Conservation (phyloP, 2,797 vertebrate species). For the Macroramphosus scolopax region DNA sequence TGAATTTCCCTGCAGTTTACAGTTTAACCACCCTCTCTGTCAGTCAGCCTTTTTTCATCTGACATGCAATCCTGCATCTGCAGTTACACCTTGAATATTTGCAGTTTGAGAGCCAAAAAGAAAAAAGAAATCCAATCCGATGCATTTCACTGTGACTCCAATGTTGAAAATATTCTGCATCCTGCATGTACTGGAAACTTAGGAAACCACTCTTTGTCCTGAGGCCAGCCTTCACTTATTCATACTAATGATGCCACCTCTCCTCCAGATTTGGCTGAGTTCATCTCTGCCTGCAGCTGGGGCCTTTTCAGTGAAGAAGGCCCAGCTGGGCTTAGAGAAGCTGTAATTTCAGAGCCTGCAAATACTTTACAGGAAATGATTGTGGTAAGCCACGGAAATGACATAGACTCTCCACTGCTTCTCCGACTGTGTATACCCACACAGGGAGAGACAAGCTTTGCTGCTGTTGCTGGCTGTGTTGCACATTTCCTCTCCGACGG, state of each 20-base stretch:
- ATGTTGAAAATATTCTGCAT: constrained; percentile 2
- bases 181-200: constrained; percentile 15
- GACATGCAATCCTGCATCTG: too few species aligned
- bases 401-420: constrained; percentile 53
- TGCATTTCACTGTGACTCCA: too few species aligned
- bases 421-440: constrained; percentile 21
- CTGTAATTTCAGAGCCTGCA: constrained; percentile 74
- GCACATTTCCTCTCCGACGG: constrained; percentile 12
- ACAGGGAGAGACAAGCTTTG: not conserved
- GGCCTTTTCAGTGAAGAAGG: constrained; percentile 29
- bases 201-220: constrained; percentile 25
- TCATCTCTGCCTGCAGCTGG: constrained; percentile 52
- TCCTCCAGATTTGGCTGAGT: constrained; percentile 20
- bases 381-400: constrained; percentile 76
- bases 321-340: constrained; percentile 41
- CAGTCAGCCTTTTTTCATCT: too few species aligned
- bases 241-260: constrained; percentile 40
- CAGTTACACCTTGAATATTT: too few species aligned
- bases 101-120: too few species aligned
- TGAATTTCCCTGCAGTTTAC: too few species aligned
- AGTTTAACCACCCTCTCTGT: too few species aligned
- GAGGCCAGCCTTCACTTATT: too few species aligned
- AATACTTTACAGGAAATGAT: constrained; percentile 78
- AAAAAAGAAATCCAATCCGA: too few species aligned
- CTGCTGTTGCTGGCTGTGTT: constrained; percentile 9